phyloP scores from a whole-genome alignment of 2,113 vertebrate species.

The Vulpes vulpes region DNA sequence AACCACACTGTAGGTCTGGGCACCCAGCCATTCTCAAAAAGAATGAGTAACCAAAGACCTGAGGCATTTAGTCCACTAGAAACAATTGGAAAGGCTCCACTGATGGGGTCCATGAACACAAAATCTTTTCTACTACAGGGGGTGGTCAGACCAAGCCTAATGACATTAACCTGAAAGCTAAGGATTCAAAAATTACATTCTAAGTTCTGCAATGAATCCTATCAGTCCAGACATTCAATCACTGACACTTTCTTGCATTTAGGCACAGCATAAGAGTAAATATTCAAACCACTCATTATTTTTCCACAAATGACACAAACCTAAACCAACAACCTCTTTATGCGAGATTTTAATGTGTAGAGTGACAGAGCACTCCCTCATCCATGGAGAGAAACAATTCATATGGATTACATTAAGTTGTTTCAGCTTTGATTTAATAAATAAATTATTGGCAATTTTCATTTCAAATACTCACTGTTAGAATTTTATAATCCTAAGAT shows the following conservation, averaged over 20 bases:
- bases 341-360: not conserved
- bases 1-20: not conserved
- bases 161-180: not conserved
- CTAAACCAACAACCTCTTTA: not conserved
- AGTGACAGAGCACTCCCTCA: not conserved
- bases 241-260: not conserved
- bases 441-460: not conserved
- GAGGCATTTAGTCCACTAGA: not conserved
- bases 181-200: not conserved
- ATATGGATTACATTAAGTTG: slow-evolving; percentile 19
- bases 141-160: not conserved
- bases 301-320: not conserved
- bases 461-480: not conserved
- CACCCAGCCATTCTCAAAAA: slow-evolving; percentile 30
- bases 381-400: not conserved
- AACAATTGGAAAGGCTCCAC: not conserved
- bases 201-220: not conserved
- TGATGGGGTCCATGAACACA: not conserved
- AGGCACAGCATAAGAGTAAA: not conserved
- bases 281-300: not conserved
- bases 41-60: not conserved
- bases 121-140: not conserved
- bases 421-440: slow-evolving; percentile 49
- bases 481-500: slow-evolving; percentile 40
- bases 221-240: not conserved